Evolutionary conservation across 1,140 invertebrate genomes (phyloP).

Genomic region (Thaumetopoea pityocampa): DNA sequence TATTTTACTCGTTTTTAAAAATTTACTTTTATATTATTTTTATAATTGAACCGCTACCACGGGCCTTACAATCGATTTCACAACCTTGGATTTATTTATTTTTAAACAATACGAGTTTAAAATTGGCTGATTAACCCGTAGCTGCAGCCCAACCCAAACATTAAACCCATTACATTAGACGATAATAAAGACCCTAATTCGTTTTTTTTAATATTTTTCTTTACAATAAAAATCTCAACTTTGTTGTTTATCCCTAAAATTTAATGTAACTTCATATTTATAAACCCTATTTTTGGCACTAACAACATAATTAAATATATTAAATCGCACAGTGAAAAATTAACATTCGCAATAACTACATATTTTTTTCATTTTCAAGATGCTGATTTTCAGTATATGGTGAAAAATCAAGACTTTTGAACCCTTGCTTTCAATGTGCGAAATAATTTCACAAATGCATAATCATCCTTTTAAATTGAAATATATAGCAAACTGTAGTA

Average conservation of each 20-base stretch:
- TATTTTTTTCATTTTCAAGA: too few species aligned
- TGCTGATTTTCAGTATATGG: too few species aligned
- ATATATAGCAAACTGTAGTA: slow-evolving; percentile 23
- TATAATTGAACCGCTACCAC: slow-evolving; percentile 44
- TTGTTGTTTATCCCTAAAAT: slow-evolving; percentile 60
- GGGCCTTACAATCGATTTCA: slow-evolving; percentile 54
- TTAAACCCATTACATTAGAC: slow-evolving; percentile 50
- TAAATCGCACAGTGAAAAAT: slow-evolving; percentile 16
- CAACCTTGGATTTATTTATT: slow-evolving; percentile 63
- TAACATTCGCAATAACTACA: too few species aligned
- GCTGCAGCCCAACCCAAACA: slow-evolving; percentile 38
- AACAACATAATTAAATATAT: slow-evolving; percentile 66
- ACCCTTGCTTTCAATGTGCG: too few species aligned
- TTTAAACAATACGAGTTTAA: slow-evolving; percentile 63
- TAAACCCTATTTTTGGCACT: slow-evolving; percentile 69
- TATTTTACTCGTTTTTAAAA: slow-evolving; percentile 49
- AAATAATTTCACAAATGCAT: slow-evolving; percentile 38
- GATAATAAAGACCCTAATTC: slow-evolving; percentile 70
- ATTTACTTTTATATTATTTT: slow-evolving; percentile 48
- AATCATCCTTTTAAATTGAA: slow-evolving; percentile 27
- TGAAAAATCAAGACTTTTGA: too few species aligned
- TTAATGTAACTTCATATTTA: slow-evolving; percentile 63
- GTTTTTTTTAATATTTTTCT: slow-evolving; percentile 59
- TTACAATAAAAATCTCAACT: slow-evolving; percentile 65
- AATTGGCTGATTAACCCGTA: slow-evolving; percentile 58